Base-by-base conservation (phyloP, 2,113 vertebrate species). In the Diadophis punctatus region DNA sequence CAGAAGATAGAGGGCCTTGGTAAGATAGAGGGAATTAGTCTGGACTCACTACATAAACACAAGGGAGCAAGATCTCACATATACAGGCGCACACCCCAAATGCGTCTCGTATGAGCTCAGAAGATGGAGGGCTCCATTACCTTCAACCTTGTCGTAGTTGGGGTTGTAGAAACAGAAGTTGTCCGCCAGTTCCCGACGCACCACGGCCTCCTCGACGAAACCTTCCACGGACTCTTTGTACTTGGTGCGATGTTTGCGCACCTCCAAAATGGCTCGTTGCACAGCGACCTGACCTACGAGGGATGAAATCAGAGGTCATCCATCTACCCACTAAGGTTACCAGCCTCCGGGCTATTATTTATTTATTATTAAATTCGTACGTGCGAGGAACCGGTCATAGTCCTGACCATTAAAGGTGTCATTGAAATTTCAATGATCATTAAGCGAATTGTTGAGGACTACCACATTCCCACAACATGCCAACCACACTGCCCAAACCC, bases 101-200 rank as follows among this genome's bases (percentile, higher is more conserved):
- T n/a, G 5, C 1, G 2, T 74, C 12, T 74, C 6, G 0, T 14
- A 6, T 18, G n/a, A 18, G n/a, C 16, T n/a, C 68, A 74, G n/a
- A 34, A 34, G 68, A 20, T 0, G 7, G 68, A 80, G 7, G 34
- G 0, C 25, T 23, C 34, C 1, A 0, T 46, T 94, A 99, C 98
- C 98, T 94, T 98, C 97, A 53, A 99, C 43, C 0, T 96, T 97
- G 97, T 99, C 98, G 0, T 99, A 99, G 88, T 98, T 98, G 86
- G 97, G 94, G 87, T 99, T 99, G 97, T 99, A 99, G 96, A 97
- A 99, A 96, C 98, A 99, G 94, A 98, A 99, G 97, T 99, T 99
- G 96, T 99, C 98, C 0, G 98, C 97, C 95, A 99, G 97, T 95
- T 99, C 98, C 86, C 98, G 90, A 49, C 98, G 98, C 90, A 99